Evolutionary conservation across 2,888 invertebrate species (phyloP), one percentile per base, ranked within the genome.

Genomic region (Rhynchonema sp.): DNA sequence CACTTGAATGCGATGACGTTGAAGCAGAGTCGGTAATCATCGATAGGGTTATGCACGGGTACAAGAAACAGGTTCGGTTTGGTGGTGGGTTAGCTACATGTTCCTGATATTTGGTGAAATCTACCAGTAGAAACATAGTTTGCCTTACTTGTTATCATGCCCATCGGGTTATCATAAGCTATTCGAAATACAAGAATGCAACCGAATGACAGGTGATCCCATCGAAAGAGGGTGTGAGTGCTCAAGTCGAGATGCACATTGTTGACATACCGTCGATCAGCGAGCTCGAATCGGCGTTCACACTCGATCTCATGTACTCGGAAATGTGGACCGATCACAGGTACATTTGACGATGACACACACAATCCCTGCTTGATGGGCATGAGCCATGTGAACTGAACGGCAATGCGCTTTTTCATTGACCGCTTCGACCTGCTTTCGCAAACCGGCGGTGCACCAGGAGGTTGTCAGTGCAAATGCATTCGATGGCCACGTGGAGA

Each of bases 201-300:
- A n/a, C n/a, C n/a, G n/a, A n/a, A 38, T 38, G 9, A 13, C 38
- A 38, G 38, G 49, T 49, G 20, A 3, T 49, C 9, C 49, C 49
- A 23, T 20, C 23, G 3, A 49, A 23, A 49, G 13, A 23, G 13
- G 49, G 49, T n/a, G n/a, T 49, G 13, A 49, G 3, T 3, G n/a
- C 49, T 23, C 49, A 23, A 30, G 57, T 62, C 2, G 62, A 62
- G 52, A 61, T 62, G 56, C 58, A 58, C 29, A 61, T 62, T n/a
- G 53, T 53, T 20, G 61, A 61, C 46, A 61, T 62, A 23, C n/a
- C 57, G 17, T 22, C 25, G 25, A 54, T 62, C 23, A 62, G 59
- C 22, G 62, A 62, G 55, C 27, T 62, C 28, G 46, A 59, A 1
- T 59, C 61, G 1, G 56, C 59, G 2, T 62, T 62, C 29, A 59